Evolutionary conservation across 2,113 vertebrate genomes (phyloP).

Genomic region (Epinephelus lanceolatus): DNA sequence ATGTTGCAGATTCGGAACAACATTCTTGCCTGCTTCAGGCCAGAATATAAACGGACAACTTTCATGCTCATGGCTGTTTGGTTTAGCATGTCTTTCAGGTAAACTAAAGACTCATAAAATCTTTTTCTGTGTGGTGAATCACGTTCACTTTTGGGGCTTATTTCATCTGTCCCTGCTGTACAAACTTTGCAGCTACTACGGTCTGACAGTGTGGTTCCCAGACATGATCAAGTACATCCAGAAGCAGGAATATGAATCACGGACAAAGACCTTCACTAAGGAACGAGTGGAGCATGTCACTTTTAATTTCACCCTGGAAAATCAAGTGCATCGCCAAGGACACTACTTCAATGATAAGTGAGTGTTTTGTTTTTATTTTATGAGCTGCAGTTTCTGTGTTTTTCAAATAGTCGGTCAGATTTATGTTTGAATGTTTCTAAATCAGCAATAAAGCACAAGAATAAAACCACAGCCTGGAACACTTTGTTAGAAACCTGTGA

Average conservation of each 20-base stretch:
- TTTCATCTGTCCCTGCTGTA: neutral
- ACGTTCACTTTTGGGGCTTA: accelerated
- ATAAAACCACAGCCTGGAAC: neutral
- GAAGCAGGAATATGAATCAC: conserved; percentile 91
- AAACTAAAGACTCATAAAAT: conserved; percentile 31
- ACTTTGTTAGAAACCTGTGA: neutral
- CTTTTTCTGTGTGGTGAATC: neutral
- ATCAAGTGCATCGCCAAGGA: conserved; percentile 93
- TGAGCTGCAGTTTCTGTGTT: neutral
- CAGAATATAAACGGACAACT: conserved; percentile 92
- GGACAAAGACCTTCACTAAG: conserved; percentile 91
- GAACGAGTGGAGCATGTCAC: conserved; percentile 93
- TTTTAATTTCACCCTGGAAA: conserved; percentile 98
- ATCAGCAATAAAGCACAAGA: neutral
- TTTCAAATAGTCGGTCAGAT: neutral
- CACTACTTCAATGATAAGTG: conserved; percentile 98
- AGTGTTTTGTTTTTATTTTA: conserved; percentile 19
- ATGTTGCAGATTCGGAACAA: conserved; percentile 90
- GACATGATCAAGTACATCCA: conserved; percentile 99
- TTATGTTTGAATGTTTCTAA: neutral
- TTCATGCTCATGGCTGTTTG: conserved; percentile 98
- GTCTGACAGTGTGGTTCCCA: conserved; percentile 97
- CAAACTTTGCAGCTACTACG: conserved; percentile 90
- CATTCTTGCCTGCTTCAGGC: conserved; percentile 91
- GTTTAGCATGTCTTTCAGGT: conserved; percentile 99